Conservation (phyloP, 1,140 invertebrate species). For the Calycopis cecrops region DNA sequence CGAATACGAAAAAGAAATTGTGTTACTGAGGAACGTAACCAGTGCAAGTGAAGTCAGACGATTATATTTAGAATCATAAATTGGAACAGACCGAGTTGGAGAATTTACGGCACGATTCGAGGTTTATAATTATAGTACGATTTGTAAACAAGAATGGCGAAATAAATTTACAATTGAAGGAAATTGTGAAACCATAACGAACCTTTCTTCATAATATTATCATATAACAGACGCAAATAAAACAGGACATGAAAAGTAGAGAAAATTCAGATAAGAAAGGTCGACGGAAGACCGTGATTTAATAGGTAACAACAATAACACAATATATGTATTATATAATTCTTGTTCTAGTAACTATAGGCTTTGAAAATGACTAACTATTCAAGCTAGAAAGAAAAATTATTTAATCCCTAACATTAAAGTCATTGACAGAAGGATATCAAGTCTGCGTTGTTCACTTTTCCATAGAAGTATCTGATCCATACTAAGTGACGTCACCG, state of each 20-base stretch:
- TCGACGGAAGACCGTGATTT: no score
- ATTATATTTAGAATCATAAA: conserved; percentile 54
- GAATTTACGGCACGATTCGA: conserved; percentile 38
- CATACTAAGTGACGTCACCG: conserved; percentile 43
- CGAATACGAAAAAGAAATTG: not conserved
- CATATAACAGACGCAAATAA: no score
- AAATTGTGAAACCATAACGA: no score
- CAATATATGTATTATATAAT: no score
- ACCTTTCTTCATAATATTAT: no score
- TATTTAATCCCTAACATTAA: not conserved
- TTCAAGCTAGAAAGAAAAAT: not conserved
- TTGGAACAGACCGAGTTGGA: conserved; percentile 36
- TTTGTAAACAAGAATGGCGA: conserved; percentile 11
- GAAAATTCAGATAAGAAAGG: no score
- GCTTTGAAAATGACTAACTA: no score
- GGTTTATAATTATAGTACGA: conserved; percentile 36
- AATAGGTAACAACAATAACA: no score
- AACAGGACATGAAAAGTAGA: no score
- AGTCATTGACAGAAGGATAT: not conserved
- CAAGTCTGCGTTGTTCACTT: not conserved
- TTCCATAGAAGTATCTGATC: conserved; percentile 10
- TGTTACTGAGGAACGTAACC: conserved; percentile 19
- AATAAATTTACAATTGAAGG: no score
- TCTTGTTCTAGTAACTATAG: no score
- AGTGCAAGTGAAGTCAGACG: conserved; percentile 43